Percentiles rank a stretch among this genome's conserved stretches.
Evolutionary conservation across 2,888 invertebrate species (phyloP).

Genomic region (Andrena trimmerana): DNA sequence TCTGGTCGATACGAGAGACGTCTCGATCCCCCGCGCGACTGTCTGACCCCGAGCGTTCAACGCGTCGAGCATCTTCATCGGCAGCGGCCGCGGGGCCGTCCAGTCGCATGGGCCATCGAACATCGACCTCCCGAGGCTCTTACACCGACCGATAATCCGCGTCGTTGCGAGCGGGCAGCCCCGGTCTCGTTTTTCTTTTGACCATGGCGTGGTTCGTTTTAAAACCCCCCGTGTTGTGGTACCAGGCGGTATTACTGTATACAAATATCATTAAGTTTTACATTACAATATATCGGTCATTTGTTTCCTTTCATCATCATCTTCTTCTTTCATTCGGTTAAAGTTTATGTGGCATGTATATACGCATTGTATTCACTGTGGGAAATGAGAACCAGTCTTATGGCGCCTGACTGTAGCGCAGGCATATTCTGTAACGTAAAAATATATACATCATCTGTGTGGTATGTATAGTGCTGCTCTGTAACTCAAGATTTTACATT

Average conservation of each 20-base stretch:
- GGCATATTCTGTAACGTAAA: conserved; percentile 85
- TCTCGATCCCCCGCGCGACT: conserved; percentile 31
- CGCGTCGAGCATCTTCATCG: no score
- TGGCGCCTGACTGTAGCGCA: conserved; percentile 82
- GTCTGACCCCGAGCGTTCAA: neutral
- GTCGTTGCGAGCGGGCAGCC: conserved; percentile 78
- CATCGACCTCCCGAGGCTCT: conserved; percentile 52
- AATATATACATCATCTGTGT: conserved; percentile 85
- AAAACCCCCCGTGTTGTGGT: conserved; percentile 72
- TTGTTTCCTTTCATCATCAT: conserved; percentile 50
- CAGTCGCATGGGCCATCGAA: conserved; percentile 25
- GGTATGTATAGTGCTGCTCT: conserved; percentile 85
- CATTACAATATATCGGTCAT: conserved; percentile 81
- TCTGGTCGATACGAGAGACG: conserved; percentile 51
- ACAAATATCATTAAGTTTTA: conserved; percentile 84
- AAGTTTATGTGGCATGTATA: conserved; percentile 83
- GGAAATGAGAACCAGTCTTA: conserved; percentile 86
- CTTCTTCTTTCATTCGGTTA: conserved; percentile 61
- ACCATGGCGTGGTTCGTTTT: conserved; percentile 73
- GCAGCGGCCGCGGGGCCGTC: neutral
- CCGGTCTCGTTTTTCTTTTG: conserved; percentile 77
- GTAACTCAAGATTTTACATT: conserved; percentile 85
- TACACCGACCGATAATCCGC: conserved; percentile 58
- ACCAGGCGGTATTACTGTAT: conserved; percentile 81
- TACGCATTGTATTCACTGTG: conserved; percentile 83